phyloP scores from a whole-genome alignment of 1,140 invertebrate species.

The Diachasmimorpha longicaudata region DNA sequence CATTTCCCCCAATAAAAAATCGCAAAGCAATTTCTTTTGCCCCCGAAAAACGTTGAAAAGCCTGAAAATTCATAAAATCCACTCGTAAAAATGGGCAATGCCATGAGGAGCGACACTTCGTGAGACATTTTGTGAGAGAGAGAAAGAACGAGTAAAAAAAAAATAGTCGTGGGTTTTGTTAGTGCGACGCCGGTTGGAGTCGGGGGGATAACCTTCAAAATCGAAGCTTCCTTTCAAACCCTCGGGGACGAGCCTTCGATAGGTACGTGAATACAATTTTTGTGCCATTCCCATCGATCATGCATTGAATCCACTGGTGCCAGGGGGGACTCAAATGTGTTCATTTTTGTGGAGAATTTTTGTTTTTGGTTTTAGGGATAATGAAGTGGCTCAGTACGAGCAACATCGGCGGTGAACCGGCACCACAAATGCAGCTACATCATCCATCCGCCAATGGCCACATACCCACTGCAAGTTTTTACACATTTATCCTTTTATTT shows the following conservation, averaged over 20 bases:
- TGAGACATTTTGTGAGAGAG: not conserved
- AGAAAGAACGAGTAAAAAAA: not conserved
- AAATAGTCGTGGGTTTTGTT: slow-evolving; percentile 33
- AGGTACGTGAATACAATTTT: not conserved
- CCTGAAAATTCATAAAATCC: not conserved
- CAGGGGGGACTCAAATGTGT: not conserved
- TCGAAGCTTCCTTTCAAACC: slow-evolving; percentile 22
- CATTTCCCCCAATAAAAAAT: not conserved
- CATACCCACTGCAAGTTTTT: slow-evolving; percentile 52
- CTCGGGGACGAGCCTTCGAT: not conserved
- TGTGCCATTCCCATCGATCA: not conserved
- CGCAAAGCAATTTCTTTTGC: not conserved
- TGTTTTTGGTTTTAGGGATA: slow-evolving; percentile 29
- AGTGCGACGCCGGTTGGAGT: slow-evolving; percentile 24
- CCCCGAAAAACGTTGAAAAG: not conserved
- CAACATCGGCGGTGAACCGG: slow-evolving; percentile 58
- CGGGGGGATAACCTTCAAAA: slow-evolving; percentile 36
- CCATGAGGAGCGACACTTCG: not conserved
- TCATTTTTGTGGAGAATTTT: not conserved
- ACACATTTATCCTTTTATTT: not conserved
- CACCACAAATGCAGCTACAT: slow-evolving; percentile 60
- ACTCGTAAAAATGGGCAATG: not conserved
- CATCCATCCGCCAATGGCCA: slow-evolving; percentile 60
- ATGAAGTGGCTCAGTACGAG: slow-evolving; percentile 62
- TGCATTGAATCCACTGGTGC: no score